phyloP scores from a whole-genome alignment of 2,888 invertebrate species.

The Willowsia nigromaculata region DNA sequence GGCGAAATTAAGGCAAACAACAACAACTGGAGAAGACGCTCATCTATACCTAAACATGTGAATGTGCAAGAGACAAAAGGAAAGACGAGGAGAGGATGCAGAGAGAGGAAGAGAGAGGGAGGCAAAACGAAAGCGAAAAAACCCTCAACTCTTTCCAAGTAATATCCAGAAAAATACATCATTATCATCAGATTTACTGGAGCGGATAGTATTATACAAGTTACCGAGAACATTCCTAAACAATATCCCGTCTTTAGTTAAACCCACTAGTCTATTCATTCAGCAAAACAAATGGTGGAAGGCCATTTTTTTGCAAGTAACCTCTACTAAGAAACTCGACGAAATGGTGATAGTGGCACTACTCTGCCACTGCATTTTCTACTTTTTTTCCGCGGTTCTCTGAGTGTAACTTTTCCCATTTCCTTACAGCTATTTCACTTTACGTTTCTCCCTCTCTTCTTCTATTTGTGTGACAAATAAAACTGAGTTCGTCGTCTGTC shows the following conservation, averaged over 20 bases:
- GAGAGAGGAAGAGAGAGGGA: not conserved
- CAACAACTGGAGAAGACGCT: not conserved
- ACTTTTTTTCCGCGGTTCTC: not conserved
- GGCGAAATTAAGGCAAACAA: not conserved
- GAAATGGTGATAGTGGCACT: not conserved
- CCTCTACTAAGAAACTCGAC: not conserved
- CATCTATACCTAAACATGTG: too few species aligned
- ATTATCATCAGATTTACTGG: slow-evolving; percentile 31
- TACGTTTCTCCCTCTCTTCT: not conserved
- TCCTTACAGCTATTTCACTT: slow-evolving; percentile 49
- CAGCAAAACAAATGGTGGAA: slow-evolving; percentile 15
- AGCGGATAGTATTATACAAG: slow-evolving; percentile 1
- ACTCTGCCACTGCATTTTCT: not conserved
- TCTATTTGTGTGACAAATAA: slow-evolving; percentile 36
- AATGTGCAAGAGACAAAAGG: too few species aligned
- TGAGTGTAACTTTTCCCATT: slow-evolving; percentile 62
- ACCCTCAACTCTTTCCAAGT: not conserved
- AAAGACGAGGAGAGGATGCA: too few species aligned
- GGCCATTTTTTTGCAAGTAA: not conserved
- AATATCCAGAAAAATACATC: slow-evolving; percentile 44
- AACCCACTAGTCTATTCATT: not conserved
- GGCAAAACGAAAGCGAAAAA: not conserved
- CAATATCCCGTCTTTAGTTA: slow-evolving; percentile 20
- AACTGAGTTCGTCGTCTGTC: not conserved
- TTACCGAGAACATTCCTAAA: not conserved